Percentiles rank a stretch among this genome's conserved stretches.
Evolutionary conservation across 2,797 vertebrate species (phyloP).

Genomic region (Pyrocephalus nanus): DNA sequence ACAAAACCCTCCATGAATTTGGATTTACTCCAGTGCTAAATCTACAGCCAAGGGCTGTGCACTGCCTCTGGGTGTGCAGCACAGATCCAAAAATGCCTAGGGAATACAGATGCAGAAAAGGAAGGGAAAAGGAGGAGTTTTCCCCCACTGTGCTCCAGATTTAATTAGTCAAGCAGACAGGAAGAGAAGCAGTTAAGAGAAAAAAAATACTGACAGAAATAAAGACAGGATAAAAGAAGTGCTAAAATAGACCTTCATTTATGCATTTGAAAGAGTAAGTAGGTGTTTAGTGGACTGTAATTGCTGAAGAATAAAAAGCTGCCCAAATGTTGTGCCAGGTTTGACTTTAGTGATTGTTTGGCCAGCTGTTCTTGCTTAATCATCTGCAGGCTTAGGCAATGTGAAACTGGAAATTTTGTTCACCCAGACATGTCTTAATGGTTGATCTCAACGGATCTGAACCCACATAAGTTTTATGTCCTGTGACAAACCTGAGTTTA

Average conservation of each 20-base stretch:
- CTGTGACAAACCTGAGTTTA: background rate
- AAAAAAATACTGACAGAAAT: background rate
- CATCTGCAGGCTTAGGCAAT: background rate
- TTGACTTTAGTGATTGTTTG: background rate
- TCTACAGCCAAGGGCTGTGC: background rate
- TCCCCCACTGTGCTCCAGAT: background rate
- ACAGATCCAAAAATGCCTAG: fast-evolving
- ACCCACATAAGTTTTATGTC: background rate
- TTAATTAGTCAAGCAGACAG: background rate
- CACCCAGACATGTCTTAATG: background rate
- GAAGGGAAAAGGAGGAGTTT: background rate
- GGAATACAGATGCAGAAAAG: background rate
- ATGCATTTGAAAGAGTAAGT: background rate
- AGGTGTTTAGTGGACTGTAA: background rate
- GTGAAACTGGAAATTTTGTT: background rate
- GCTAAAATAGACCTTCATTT: background rate
- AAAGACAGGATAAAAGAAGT: background rate
- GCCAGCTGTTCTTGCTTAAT: background rate
- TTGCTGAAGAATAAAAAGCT: background rate
- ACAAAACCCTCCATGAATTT: background rate
- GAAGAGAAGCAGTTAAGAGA: background rate
- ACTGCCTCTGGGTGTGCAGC: background rate
- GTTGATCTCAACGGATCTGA: background rate
- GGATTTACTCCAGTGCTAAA: background rate
- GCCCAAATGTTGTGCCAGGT: background rate